phyloP scores from a whole-genome alignment of 2,888 invertebrate genomes.

The Nomada goodeniana region DNA sequence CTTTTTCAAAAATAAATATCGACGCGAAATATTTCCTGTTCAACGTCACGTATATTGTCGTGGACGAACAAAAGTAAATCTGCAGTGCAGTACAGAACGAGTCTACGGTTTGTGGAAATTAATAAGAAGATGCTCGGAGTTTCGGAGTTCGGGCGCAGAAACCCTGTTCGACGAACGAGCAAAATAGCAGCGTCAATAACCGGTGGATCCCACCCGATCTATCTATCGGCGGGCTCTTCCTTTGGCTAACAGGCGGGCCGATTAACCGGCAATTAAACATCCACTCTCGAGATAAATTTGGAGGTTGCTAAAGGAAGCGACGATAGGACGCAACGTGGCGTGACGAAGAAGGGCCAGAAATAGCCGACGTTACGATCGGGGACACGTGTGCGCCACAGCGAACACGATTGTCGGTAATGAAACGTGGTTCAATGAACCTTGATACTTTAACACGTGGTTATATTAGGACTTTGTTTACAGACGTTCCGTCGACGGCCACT shows the following conservation, averaged over 20 bases:
- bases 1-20: too few species aligned
- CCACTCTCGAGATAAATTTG: neutral
- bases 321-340: neutral
- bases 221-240: neutral
- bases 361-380: slow-evolving; percentile 19
- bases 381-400: slow-evolving; percentile 23
- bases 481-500: slow-evolving; percentile 12
- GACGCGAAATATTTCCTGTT: too few species aligned
- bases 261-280: slow-evolving; percentile 9
- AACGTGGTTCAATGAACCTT: slow-evolving; percentile 32
- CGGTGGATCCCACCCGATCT: too few species aligned
- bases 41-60: too few species aligned
- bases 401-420: slow-evolving; percentile 30
- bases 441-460: slow-evolving; percentile 37
- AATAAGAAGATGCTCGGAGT: too few species aligned
- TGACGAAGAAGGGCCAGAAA: slow-evolving; percentile 3
- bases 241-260: neutral
- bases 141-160: neutral
- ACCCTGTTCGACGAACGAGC: too few species aligned
- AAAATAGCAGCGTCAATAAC: too few species aligned
- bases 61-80: too few species aligned
- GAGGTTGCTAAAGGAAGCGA: neutral
- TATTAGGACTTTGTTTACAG: slow-evolving; percentile 37
- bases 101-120: too few species aligned
- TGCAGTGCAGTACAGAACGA: too few species aligned